Conservation (phyloP, 53 echinoderm and acorn worm species). For the Temnopleurus reevesii region DNA sequence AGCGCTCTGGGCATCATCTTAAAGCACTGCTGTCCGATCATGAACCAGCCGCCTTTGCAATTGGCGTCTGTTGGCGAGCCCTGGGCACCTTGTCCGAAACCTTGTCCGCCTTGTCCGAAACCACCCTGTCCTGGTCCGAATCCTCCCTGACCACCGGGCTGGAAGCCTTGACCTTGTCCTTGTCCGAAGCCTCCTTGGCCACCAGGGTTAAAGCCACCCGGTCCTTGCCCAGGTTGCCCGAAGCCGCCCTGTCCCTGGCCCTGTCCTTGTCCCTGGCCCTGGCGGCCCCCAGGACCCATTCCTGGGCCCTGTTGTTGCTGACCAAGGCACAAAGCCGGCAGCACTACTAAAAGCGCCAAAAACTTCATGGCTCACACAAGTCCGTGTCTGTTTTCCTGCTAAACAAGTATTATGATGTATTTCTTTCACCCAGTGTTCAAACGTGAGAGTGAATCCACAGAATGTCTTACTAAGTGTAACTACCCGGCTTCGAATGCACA, state of each 20-base stretch:
- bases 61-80: background rate
- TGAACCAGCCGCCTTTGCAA: constrained; percentile 57
- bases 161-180: background rate
- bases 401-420: background rate
- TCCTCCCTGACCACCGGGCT: background rate
- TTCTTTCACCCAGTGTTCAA: constrained; percentile 1
- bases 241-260: background rate
- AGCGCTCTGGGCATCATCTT: constrained; percentile 54
- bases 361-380: constrained; percentile 46
- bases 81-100: background rate
- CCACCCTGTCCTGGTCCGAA: no score
- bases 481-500: constrained; percentile 27
- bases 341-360: constrained; percentile 26
- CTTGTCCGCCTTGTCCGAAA: background rate
- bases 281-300: background rate
- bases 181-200: background rate
- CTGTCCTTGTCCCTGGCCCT: background rate
- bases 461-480: constrained; percentile 18
- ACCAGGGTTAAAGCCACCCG: background rate
- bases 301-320: background rate
- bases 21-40: constrained; percentile 45
- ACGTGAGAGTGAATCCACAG: background rate
- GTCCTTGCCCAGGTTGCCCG: no score
- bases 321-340: constrained; percentile 34
- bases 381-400: background rate